Percentiles rank a stretch among this genome's conserved stretches.
Conservation (phyloP, 2,113 vertebrate genomes). For the Cairina moschata region DNA sequence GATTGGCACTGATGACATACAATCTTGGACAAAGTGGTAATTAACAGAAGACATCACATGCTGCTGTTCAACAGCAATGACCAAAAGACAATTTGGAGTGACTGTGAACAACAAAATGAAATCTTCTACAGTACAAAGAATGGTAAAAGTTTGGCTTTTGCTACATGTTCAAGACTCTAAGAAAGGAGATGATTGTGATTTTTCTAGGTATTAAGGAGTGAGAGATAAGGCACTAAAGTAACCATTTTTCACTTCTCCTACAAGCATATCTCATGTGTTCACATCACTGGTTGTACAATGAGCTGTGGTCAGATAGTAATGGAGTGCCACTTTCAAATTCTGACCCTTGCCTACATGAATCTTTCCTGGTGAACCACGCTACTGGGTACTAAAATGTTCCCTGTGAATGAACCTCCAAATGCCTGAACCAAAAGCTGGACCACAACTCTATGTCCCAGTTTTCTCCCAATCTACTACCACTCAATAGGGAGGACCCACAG, state of each 20-base stretch:
- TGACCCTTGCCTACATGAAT: fast-evolving
- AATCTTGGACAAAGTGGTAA: not conserved
- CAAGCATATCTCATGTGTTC: not conserved
- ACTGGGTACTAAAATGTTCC: not conserved
- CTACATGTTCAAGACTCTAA: not conserved
- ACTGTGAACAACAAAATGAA: not conserved
- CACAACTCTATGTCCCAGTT: not conserved
- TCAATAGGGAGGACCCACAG: not conserved
- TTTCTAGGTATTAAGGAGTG: not conserved
- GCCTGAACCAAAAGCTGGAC: not conserved
- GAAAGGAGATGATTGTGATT: not conserved
- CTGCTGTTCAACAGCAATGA: not conserved
- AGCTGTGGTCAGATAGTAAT: not conserved
- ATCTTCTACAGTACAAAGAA: not conserved
- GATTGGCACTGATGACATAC: not conserved
- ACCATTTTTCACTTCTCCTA: not conserved
- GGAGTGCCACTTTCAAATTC: not conserved
- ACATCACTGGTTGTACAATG: not conserved
- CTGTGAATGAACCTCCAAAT: not conserved
- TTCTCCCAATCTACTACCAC: not conserved
- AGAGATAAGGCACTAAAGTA: not conserved
- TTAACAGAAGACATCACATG: not conserved
- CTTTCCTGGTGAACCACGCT: not conserved
- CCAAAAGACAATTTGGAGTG: not conserved
- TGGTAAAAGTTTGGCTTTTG: not conserved